Base-by-base conservation (phyloP, 2,888 invertebrate genomes). In the Bellardia pandia region DNA sequence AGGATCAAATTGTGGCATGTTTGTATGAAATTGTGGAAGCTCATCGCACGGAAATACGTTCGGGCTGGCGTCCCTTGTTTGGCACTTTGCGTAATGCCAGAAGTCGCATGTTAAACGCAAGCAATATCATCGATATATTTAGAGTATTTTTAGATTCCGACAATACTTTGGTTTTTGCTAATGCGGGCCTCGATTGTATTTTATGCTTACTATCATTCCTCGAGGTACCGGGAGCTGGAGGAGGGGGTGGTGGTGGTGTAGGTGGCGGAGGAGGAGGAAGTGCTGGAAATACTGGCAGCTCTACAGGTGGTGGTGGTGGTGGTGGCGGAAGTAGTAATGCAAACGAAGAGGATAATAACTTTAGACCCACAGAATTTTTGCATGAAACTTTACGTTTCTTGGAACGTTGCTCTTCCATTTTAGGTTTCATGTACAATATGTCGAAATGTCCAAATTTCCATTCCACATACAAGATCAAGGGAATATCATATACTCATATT, bases 21-120 rank as follows among this genome's bases (percentile, higher is more conserved):
- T 96, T 99, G 69, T 98, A 98, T 93, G 98, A 98, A 93, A 98
- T 99, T 90, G 99, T 99, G 0, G 98, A 99, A 93, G 98, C 98
- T 0, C 98, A 98, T 93, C 95, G 98, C 90, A 96, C 97, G 86
- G 98, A 99, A 94, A 98, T 99, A 60, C 96, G 97, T 89, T 98
- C 98, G 0, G 99, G 99, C 0, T 99, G 99, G 99, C 95, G 99
- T 77, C 98, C 99, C 0, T 94, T 99, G 2, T 99, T 99, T 92
- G 98, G 98, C 13, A 98, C 99, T 0, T 94, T 99, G 62, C 95
- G 98, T 30, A 98, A 98, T 64, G 98, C 98, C 0, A 95, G 96
- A 64, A 96, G 96, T 90, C 94, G 94, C 0, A 95, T 95, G 90
- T 92, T 94, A 86, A 95, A 94, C 90, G 93, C 93, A 89, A 95